Evolutionary conservation across 53 echinoderm and acorn worm genomes (phyloP).

Genomic region (Stichopus horrens): DNA sequence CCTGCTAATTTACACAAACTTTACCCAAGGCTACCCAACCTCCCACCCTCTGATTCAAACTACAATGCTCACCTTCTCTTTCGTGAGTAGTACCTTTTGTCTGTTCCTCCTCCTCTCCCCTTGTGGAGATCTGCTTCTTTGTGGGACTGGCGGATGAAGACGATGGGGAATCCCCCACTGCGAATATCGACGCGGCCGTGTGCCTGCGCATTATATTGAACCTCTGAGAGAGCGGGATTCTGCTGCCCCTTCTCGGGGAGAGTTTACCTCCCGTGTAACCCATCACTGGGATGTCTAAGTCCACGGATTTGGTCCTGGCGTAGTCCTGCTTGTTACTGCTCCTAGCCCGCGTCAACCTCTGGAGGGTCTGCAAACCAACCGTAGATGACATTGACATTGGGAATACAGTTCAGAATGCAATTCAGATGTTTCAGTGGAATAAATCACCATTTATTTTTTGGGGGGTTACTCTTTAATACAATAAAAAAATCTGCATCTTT

Average conservation of each 20-base stretch:
- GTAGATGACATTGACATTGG: neutral
- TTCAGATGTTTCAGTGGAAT: too few relatives aligned
- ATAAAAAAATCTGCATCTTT: neutral
- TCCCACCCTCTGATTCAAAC: too few relatives aligned
- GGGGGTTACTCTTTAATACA: too few relatives aligned
- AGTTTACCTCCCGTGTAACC: conserved; percentile 15
- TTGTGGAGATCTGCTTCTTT: neutral
- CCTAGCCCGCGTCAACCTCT: conserved; percentile 11
- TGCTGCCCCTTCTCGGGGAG: conserved; percentile 23
- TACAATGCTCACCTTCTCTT: conserved; percentile 1
- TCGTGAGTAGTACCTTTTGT: neutral
- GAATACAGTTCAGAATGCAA: neutral
- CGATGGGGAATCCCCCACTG: conserved; percentile 23
- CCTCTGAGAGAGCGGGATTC: conserved; percentile 22
- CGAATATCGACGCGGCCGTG: conserved; percentile 44
- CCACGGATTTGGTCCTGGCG: conserved; percentile 43
- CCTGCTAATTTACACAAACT: too few relatives aligned
- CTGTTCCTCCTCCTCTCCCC: neutral
- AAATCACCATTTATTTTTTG: too few relatives aligned
- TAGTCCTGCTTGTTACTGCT: conserved; percentile 32
- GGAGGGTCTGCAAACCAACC: neutral
- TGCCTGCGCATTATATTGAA: conserved; percentile 48
- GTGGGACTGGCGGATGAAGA: conserved; percentile 6
- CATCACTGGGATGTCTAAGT: conserved; percentile 45
- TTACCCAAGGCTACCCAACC: too few relatives aligned